Conservation (phyloP, 2,797 vertebrate species). For the Tenualosa ilisha region DNA sequence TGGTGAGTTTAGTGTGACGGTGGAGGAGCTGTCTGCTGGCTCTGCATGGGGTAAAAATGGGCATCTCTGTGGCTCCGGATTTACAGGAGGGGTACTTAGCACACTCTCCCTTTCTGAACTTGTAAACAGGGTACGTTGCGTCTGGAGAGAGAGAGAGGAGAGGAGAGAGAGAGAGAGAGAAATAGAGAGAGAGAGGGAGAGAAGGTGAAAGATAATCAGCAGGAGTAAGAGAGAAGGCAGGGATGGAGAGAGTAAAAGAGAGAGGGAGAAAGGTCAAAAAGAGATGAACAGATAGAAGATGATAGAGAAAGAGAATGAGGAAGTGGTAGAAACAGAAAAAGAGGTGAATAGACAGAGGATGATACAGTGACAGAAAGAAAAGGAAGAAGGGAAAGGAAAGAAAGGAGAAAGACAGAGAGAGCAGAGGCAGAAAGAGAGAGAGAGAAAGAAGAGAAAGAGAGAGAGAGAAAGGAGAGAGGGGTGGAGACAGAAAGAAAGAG, state of each 20-base stretch:
- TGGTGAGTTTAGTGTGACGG: too few relatives aligned
- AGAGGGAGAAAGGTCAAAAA: constrained; percentile 25
- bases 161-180: too few relatives aligned
- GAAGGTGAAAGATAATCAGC: too few relatives aligned
- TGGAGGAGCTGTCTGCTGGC: not conserved
- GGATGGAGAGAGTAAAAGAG: not conserved
- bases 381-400: not conserved
- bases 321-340: not conserved
- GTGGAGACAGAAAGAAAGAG: not conserved
- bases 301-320: not conserved
- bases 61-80: not conserved
- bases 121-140: not conserved
- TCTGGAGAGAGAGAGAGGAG: not conserved
- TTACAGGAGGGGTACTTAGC: not conserved
- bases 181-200: not conserved
- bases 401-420: not conserved
- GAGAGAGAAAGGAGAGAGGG: too few relatives aligned
- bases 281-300: not conserved
- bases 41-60: not conserved
- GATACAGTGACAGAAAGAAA: not conserved
- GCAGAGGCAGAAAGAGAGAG: not conserved
- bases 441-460: not conserved
- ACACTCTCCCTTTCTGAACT: not conserved
- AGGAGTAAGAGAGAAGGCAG: too few relatives aligned
- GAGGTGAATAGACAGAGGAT: not conserved